A percentile compares a stretch with the other conserved stretches of the same genome.
phyloP scores from a whole-genome alignment of 2,888 invertebrate genomes.

The Holacanthella duospinosa region DNA sequence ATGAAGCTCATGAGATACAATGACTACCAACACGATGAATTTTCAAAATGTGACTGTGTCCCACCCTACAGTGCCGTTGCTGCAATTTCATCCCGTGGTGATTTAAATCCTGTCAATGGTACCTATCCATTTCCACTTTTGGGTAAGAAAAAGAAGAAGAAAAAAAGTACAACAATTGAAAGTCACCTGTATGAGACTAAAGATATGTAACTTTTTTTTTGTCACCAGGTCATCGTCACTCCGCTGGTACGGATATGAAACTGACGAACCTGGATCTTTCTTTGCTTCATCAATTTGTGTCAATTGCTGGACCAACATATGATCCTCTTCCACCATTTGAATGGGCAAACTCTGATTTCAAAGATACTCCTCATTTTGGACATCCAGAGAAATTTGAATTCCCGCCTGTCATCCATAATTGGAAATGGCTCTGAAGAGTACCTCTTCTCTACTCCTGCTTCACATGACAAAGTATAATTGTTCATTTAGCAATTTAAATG shows the following conservation, averaged over 20 bases:
- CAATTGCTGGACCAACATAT: conserved; percentile 45
- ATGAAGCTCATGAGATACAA: conserved; percentile 56
- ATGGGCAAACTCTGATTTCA: conserved; percentile 62
- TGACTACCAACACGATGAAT: conserved; percentile 57
- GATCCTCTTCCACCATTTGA: conserved; percentile 59
- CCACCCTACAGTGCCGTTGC: conserved; percentile 64
- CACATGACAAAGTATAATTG: neutral
- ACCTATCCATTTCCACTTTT: conserved; percentile 57
- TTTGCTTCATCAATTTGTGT: conserved; percentile 33
- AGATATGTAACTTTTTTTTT: neutral
- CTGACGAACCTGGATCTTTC: conserved; percentile 30
- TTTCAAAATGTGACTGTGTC: conserved; percentile 54
- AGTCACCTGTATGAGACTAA: neutral
- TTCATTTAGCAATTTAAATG: neutral
- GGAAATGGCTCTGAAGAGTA: conserved; percentile 47
- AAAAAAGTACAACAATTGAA: no score
- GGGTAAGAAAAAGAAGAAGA: no score
- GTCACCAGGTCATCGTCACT: conserved; percentile 51
- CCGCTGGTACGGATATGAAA: conserved; percentile 62
- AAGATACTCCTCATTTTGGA: conserved; percentile 53
- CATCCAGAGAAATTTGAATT: conserved; percentile 67
- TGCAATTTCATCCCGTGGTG: conserved; percentile 58
- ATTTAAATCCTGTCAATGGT: conserved; percentile 60
- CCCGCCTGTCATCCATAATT: conserved; percentile 49
- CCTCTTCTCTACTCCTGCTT: neutral